Evolutionary conservation across 2,888 invertebrate species (phyloP), one percentile per base, ranked within the genome.

Genomic region (Conistra vaccinii): DNA sequence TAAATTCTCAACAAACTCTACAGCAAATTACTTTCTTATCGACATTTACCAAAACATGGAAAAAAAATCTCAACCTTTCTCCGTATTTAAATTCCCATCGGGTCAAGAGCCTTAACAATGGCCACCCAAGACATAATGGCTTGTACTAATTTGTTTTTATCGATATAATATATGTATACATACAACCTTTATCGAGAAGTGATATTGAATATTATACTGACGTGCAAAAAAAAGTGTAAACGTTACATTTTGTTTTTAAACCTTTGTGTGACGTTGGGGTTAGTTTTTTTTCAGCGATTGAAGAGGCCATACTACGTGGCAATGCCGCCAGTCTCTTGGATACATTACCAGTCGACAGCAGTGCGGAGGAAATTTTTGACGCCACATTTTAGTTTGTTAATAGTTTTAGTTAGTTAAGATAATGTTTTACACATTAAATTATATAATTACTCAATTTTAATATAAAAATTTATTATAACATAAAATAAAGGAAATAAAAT

Each of bases 91-190:
- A 79, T 51, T 42, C 23, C 58, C 39, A 42, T 45, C 14, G 63
- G 63, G 76, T 69, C 57, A 69, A 79, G 81, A 53, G 63, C 35
- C 14, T 4, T 39, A 32, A 80, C 77, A 81, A 81, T 81, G 53
- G 77, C 35, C 23, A 42, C 60, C 55, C 42, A 35, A 69, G 17
- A 26, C 62, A 63, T 72, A 80, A 80, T 81, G 77, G 82, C 70
- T 26, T 58, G 65, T 67, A 62, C 70, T 81, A 70, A 80, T 81
- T 81, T 80, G 71, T 80, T 81, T 70, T 57, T 55, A 69, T 82
- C 61, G 53, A 75, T 78, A 26, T 39, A 26, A 69, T 17, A 57
- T 45, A 23, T 70, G 14, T 55, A 53, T 7, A 57, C 17, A 23
- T 29, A 57, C 45, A 57, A 74, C 74, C 35, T 53, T 66, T 80